These are phyloP conservation scores for Grallaria varia DNA, from an alignment of 2,113 vertebrate species.

Conservation along the genomic window DNA sequence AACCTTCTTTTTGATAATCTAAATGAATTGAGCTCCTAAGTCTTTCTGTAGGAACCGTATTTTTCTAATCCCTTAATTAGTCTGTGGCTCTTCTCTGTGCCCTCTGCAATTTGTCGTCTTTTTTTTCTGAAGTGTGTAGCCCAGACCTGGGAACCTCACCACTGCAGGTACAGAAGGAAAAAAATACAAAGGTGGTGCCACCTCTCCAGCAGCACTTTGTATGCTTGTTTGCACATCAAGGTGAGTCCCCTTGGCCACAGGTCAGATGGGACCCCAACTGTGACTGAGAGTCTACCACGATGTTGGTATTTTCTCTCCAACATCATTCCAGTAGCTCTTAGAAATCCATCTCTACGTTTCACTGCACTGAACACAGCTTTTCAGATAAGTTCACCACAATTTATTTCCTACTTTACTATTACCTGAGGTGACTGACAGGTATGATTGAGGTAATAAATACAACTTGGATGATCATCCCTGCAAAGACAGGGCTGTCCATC, in stretches of 20 bases:
- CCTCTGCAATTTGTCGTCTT: background rate
- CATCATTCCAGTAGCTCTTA: background rate
- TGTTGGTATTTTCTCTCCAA: background rate
- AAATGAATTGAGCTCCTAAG: conserved; percentile 22
- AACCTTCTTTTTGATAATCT: conserved; percentile 28
- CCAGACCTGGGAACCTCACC: background rate
- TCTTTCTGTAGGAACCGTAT: background rate
- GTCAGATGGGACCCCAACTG: background rate
- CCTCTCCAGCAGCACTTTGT: background rate
- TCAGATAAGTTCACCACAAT: background rate
- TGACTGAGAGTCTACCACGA: fast-evolving
- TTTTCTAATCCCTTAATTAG: conserved; percentile 46
- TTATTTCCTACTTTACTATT: background rate
- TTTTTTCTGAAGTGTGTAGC: background rate
- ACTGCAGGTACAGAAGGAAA: background rate
- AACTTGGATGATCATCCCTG: background rate
- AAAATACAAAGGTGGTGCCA: background rate
- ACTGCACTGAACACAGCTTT: background rate
- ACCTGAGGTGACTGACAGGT: background rate
- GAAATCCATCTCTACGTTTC: background rate
- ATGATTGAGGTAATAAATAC: background rate
- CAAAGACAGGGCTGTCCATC: background rate
- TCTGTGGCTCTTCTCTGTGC: background rate
- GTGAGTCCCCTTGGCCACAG: background rate
- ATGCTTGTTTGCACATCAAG: background rate